Evolutionary conservation across 2,113 vertebrate species (phyloP).

Genomic region (Perognathus longimembris): DNA sequence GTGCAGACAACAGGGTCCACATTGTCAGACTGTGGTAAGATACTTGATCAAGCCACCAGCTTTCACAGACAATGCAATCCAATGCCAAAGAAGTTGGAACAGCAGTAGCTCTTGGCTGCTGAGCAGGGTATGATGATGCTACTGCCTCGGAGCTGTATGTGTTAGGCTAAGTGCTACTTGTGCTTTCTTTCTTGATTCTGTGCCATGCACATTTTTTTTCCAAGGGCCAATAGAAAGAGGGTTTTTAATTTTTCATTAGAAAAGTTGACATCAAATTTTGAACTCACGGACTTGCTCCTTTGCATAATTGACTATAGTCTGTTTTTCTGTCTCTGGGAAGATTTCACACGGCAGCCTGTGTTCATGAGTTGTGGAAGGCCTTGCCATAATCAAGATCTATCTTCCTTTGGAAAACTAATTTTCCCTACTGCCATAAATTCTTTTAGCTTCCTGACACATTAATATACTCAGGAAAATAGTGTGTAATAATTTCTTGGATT

Average conservation of each 20-base stretch:
- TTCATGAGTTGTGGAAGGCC: conserved; percentile 1
- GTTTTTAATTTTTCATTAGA: conserved; percentile 77
- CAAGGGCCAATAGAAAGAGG: conserved; percentile 34
- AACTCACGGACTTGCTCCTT: conserved; percentile 72
- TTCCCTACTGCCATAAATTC: conserved; percentile 27
- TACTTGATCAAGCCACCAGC: neutral
- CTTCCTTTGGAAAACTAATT: conserved; percentile 41
- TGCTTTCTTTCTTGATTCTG: neutral
- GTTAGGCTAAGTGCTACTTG: neutral
- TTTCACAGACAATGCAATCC: neutral
- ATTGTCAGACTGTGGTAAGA: neutral
- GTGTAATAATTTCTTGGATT: conserved; percentile 10
- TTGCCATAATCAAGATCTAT: neutral
- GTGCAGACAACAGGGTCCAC: neutral
- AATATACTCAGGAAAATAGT: neutral
- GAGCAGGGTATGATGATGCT: neutral
- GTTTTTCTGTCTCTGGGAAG: conserved; percentile 60
- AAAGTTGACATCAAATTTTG: conserved; percentile 69
- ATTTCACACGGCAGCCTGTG: conserved; percentile 66
- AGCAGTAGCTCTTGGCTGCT: neutral
- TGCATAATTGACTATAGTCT: conserved; percentile 50
- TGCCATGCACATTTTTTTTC: neutral
- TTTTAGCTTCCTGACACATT: neutral
- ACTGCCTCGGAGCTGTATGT: neutral
- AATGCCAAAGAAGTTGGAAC: neutral